phyloP scores from a whole-genome alignment of 2,113 vertebrate species.

The Pomatostomus ruficeps region DNA sequence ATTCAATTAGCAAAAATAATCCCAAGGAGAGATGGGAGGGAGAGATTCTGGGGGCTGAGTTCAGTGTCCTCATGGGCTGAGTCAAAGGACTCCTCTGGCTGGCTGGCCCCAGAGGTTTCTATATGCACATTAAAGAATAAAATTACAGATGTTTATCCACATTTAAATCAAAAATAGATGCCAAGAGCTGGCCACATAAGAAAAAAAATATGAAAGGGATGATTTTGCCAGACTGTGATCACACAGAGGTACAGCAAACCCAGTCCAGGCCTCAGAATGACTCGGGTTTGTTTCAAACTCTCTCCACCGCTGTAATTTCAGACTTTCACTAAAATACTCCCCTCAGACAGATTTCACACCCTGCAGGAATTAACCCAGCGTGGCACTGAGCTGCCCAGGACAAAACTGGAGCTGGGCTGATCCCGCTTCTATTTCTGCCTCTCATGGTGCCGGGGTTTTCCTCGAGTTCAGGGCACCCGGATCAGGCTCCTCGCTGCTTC shows the following conservation, averaged over 20 bases:
- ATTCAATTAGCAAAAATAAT: conserved; percentile 30
- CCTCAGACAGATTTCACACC: background rate
- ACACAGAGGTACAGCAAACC: background rate
- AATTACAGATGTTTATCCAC: background rate
- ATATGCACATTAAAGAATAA: background rate
- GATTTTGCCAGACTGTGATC: background rate
- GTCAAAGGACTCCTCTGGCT: background rate
- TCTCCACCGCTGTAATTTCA: background rate
- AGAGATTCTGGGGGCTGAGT: background rate
- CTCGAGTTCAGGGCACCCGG: background rate
- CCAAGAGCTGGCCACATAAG: background rate
- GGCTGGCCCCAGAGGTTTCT: background rate
- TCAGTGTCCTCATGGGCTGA: background rate
- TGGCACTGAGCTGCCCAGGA: background rate
- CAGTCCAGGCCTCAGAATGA: background rate
- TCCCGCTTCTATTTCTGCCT: background rate
- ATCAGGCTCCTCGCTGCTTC: background rate
- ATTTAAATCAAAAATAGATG: background rate
- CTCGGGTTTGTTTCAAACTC: background rate
- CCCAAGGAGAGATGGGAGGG: background rate
- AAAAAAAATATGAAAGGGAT: background rate
- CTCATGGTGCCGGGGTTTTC: background rate
- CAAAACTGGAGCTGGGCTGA: background rate
- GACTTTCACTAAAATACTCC: background rate
- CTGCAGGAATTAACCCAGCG: background rate